Evolutionary conservation across 2,113 vertebrate species (phyloP).

Genomic region (Mesembrinibis cayennensis): DNA sequence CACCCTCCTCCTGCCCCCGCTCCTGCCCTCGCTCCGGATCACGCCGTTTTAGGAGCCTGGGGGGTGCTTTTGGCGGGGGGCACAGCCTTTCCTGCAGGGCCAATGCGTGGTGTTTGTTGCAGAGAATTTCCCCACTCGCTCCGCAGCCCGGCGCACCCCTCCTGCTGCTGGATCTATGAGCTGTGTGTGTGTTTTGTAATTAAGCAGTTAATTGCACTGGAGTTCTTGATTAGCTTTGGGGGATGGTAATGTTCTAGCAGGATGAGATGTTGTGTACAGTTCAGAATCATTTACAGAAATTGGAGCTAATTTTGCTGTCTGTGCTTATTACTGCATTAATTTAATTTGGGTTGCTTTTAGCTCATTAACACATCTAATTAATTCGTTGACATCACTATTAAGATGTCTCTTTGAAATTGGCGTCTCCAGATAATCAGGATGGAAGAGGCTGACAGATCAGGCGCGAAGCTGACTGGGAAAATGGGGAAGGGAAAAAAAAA

Average conservation of each 20-base stretch:
- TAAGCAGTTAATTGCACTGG: conserved; percentile 99
- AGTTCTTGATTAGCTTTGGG: conserved; percentile 99
- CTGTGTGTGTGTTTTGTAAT: conserved; percentile 88
- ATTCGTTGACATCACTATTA: conserved; percentile 99
- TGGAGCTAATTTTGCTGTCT: conserved; percentile 99
- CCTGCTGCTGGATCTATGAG: conserved; percentile 70
- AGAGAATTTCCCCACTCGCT: neutral
- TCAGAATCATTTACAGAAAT: conserved; percentile 99
- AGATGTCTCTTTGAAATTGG: conserved; percentile 99
- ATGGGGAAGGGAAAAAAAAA: conserved; percentile 47
- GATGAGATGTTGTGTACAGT: conserved; percentile 99
- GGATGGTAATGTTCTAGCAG: conserved; percentile 95
- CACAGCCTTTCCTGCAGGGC: neutral
- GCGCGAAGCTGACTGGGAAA: conserved; percentile 85
- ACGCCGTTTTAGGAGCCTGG: neutral
- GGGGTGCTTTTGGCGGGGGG: neutral
- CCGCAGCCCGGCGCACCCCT: neutral
- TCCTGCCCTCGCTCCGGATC: rapidly evolving
- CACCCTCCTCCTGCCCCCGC: neutral
- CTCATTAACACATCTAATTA: conserved; percentile 99
- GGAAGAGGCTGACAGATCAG: conserved; percentile 94
- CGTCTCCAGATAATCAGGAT: conserved; percentile 99
- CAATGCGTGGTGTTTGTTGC: neutral
- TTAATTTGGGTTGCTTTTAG: conserved; percentile 99
- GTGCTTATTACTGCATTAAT: conserved; percentile 99